Evolutionary conservation across 2,888 invertebrate genomes (phyloP).

Genomic region (Agrotis puta): DNA sequence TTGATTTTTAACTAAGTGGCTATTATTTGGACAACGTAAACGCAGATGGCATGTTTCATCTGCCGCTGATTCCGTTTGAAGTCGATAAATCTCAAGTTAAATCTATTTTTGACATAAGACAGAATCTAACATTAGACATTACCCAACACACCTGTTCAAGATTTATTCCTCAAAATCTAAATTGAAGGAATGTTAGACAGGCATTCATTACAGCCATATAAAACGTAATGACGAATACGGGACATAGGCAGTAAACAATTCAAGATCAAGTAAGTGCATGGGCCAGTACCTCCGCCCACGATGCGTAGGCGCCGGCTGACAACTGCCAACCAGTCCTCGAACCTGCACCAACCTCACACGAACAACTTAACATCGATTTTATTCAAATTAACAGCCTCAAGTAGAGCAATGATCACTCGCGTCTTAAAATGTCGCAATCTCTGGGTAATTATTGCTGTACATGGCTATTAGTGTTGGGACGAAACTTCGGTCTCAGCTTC

Average conservation of each 20-base stretch:
- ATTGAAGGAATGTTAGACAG: conserved; percentile 21
- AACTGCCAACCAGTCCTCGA: conserved; percentile 62
- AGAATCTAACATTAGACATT: background rate
- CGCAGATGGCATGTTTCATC: too few relatives aligned
- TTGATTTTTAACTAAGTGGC: too few relatives aligned
- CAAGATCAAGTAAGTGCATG: conserved; percentile 68
- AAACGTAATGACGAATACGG: conserved; percentile 54
- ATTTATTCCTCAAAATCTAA: conserved; percentile 21
- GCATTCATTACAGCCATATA: conserved; percentile 35
- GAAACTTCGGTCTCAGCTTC: too few relatives aligned
- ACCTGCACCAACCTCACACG: conserved; percentile 36
- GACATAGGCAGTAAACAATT: conserved; percentile 59
- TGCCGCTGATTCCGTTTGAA: background rate
- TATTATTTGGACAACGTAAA: too few relatives aligned
- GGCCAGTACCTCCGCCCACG: conserved; percentile 71
- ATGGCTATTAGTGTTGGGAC: background rate
- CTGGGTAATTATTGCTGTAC: conserved; percentile 57
- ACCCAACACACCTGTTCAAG: background rate
- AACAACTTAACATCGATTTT: conserved; percentile 72
- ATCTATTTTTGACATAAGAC: background rate
- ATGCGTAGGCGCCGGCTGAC: conserved; percentile 63
- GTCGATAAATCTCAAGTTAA: background rate
- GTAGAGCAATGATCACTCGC: conserved; percentile 67
- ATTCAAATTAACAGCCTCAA: conserved; percentile 77
- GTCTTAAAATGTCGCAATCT: conserved; percentile 57